phyloP scores from a whole-genome alignment of 1,140 invertebrate genomes.

The Lycorma delicatula region DNA sequence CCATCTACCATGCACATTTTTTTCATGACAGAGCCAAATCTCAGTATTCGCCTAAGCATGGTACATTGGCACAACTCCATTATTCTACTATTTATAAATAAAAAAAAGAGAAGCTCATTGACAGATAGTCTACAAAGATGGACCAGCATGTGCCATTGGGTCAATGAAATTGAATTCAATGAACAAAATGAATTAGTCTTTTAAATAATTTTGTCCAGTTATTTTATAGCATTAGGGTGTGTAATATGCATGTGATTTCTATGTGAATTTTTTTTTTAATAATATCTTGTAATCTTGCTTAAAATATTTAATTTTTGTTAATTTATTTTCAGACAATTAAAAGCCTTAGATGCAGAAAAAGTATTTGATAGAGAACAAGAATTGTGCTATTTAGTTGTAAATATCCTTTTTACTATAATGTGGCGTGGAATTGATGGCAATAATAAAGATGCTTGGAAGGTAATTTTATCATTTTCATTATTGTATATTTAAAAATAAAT shows the following conservation, averaged over 20 bases:
- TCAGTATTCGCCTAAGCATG: too few species aligned
- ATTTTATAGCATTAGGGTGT: background rate
- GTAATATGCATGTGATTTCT: background rate
- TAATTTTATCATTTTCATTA: conserved; percentile 25
- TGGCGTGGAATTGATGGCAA: conserved; percentile 53
- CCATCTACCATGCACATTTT: too few species aligned
- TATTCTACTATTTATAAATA: too few species aligned
- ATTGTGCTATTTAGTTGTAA: conserved; percentile 47
- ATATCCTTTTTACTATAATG: conserved; percentile 48
- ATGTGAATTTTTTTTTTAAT: background rate
- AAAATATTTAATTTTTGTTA: conserved; percentile 7
- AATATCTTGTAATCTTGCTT: background rate
- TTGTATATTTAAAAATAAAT: background rate
- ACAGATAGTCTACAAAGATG: too few species aligned
- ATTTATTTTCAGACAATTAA: conserved; percentile 25
- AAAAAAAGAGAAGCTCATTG: too few species aligned
- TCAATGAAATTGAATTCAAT: too few species aligned
- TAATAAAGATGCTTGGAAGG: conserved; percentile 48
- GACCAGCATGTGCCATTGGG: too few species aligned
- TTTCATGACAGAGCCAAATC: too few species aligned
- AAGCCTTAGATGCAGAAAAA: conserved; percentile 32
- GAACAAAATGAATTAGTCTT: too few species aligned
- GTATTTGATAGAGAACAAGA: conserved; percentile 45
- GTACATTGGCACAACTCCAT: too few species aligned
- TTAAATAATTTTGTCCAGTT: background rate